Percentiles rank a stretch among this genome's conserved stretches.
phyloP scores from a whole-genome alignment of 2,797 vertebrate species.

The Phataginus tetradactyla region DNA sequence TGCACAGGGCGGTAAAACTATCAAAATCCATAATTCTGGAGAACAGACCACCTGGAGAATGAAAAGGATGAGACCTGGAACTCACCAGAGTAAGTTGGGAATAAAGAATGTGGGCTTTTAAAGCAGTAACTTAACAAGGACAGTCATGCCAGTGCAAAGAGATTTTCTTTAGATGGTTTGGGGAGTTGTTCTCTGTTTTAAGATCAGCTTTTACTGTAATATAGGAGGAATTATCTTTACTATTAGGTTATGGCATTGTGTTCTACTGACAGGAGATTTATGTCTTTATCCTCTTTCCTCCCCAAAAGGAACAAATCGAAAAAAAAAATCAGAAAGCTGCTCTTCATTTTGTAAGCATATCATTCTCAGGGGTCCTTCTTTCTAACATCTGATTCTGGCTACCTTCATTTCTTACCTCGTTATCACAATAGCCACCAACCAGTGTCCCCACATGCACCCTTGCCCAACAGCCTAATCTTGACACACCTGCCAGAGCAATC shows the following conservation, averaged over 20 bases:
- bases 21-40: not conserved
- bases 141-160: not conserved
- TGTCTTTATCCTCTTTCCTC: not conserved
- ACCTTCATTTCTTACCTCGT: not conserved
- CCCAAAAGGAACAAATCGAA: not conserved
- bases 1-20: not conserved
- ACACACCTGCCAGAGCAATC: not conserved
- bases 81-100: not conserved
- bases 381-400: not conserved
- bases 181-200: not conserved
- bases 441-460: not conserved
- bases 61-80: not conserved
- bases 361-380: not conserved
- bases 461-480: not conserved
- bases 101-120: not conserved
- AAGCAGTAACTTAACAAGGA: not conserved
- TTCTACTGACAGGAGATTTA: not conserved
- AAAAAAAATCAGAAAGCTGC: not conserved
- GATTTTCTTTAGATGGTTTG: not conserved
- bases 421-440: not conserved
- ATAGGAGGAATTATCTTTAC: not conserved
- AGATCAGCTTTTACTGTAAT: not conserved
- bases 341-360: not conserved
- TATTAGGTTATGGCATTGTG: not conserved
- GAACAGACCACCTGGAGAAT: not conserved